Conservation (phyloP, 2,888 invertebrate species). For the Dicyrtoma fusca region DNA sequence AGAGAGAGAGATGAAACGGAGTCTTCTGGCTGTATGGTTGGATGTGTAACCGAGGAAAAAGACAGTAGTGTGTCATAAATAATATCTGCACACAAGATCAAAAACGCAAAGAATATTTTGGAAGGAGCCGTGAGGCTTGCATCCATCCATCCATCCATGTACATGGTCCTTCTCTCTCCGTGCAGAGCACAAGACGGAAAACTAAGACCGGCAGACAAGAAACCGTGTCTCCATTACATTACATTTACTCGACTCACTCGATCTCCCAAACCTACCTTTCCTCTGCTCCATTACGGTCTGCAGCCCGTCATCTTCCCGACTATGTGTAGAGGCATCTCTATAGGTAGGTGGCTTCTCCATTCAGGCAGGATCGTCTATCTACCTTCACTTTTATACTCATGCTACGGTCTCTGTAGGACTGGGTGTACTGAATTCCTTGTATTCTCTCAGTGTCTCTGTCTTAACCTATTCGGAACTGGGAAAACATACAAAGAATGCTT, state of each 20-base stretch:
- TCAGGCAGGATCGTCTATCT: too few species aligned
- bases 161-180: slow-evolving; percentile 4
- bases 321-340: too few species aligned
- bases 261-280: too few species aligned
- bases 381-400: neutral
- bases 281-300: slow-evolving; percentile 23
- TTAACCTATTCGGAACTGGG: too few species aligned
- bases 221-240: slow-evolving; percentile 8
- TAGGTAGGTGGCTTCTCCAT: too few species aligned
- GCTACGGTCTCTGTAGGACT: slow-evolving; percentile 10
- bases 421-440: neutral
- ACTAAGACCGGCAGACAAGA: slow-evolving; percentile 20
- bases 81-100: slow-evolving; percentile 45
- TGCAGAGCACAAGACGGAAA: neutral
- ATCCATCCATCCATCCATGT: slow-evolving; percentile 19
- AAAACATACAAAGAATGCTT: too few species aligned
- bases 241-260: too few species aligned
- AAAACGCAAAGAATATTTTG: slow-evolving; percentile 44
- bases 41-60: slow-evolving; percentile 34
- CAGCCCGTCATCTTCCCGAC: slow-evolving; percentile 13
- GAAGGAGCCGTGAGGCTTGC: slow-evolving; percentile 18
- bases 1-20: slow-evolving; percentile 14
- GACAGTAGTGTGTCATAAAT: slow-evolving; percentile 49
- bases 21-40: slow-evolving; percentile 36
- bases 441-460: slow-evolving; percentile 12